Conservation (phyloP, 2,113 vertebrate genomes). For the Pomatorhinus ruficollis region DNA sequence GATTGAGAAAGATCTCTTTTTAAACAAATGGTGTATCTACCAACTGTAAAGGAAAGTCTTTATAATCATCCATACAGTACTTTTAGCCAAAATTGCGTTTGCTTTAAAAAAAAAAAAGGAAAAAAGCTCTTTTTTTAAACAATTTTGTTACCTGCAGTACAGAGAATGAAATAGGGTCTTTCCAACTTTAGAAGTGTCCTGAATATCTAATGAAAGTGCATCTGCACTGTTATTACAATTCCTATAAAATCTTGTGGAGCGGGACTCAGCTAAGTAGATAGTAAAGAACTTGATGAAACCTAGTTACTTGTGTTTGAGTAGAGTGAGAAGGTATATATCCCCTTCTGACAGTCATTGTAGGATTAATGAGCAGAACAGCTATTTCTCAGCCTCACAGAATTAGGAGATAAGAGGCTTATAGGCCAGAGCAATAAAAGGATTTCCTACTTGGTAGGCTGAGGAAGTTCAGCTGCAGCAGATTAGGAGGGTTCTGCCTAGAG, state of each 20-base stretch:
- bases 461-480: slow-evolving; percentile 35
- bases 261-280: not conserved
- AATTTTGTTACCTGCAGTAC: not conserved
- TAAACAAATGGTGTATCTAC: not conserved
- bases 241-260: not conserved
- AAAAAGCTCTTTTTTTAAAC: not conserved
- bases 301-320: not conserved
- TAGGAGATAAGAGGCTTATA: slow-evolving; percentile 45
- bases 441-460: slow-evolving; percentile 42
- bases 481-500: not conserved
- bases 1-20: not conserved
- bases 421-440: slow-evolving; percentile 42
- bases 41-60: not conserved
- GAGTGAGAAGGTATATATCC: not conserved
- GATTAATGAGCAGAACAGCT: slow-evolving; percentile 37
- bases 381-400: slow-evolving; percentile 14
- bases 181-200: not conserved
- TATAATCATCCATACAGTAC: not conserved
- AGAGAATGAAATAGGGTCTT: not conserved
- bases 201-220: not conserved
- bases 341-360: not conserved
- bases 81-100: not conserved
- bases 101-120: not conserved
- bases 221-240: not conserved
- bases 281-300: not conserved